Evolutionary conservation across 2,888 invertebrate genomes (phyloP).

Genomic region (Erpobdella octoculata): DNA sequence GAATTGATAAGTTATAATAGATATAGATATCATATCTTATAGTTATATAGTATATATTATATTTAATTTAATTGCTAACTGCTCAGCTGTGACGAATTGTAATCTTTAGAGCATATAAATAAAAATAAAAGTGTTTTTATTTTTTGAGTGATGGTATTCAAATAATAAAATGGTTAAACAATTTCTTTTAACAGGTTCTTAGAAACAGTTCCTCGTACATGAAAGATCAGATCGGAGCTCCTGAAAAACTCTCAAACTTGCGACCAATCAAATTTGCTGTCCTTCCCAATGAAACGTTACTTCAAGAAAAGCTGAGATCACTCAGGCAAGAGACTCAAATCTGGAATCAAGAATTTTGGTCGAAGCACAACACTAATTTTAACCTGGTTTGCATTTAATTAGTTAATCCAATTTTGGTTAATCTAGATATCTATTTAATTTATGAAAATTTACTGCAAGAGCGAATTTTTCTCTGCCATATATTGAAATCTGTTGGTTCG

Average conservation of each 20-base stretch:
- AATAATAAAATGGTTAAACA: too few species aligned
- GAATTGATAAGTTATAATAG: too few species aligned
- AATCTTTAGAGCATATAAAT: too few species aligned
- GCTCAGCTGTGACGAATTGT: too few species aligned
- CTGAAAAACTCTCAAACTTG: conserved; percentile 72
- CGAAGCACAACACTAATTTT: conserved; percentile 69
- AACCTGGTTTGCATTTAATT: conserved; percentile 56
- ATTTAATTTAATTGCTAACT: too few species aligned
- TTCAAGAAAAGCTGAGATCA: conserved; percentile 63
- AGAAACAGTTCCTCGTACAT: not conserved
- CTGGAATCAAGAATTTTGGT: conserved; percentile 82
- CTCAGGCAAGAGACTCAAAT: conserved; percentile 64
- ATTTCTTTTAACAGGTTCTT: too few species aligned
- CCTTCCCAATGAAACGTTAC: conserved; percentile 61
- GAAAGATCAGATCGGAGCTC: conserved; percentile 67
- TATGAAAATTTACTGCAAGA: not conserved
- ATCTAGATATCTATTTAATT: not conserved
- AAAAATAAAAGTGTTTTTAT: too few species aligned
- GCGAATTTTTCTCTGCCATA: too few species aligned
- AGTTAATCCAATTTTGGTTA: not conserved
- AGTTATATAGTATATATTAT: too few species aligned
- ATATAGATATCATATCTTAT: too few species aligned
- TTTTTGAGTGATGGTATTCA: too few species aligned
- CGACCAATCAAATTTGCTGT: conserved; percentile 64
- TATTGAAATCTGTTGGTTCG: too few species aligned